A percentile compares a stretch with the other conserved stretches of the same genome.
Conservation (phyloP, 2,113 vertebrate species). For the Suncus etruscus region DNA sequence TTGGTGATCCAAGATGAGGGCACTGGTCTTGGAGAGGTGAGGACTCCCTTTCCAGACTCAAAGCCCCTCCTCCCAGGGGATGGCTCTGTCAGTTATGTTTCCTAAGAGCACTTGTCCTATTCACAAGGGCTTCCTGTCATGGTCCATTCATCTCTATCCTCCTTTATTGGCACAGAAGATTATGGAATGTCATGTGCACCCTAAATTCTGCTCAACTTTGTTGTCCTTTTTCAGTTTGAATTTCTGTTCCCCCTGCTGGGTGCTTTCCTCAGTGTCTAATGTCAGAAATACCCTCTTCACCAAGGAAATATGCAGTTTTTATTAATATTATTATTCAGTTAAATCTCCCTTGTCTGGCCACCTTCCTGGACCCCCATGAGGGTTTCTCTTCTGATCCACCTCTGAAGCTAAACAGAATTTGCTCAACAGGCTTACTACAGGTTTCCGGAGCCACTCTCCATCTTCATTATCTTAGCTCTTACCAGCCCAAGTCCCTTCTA, state of each 20-base stretch:
- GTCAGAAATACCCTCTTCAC: background rate
- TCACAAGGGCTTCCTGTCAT: background rate
- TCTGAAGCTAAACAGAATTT: too few relatives aligned
- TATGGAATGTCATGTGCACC: background rate
- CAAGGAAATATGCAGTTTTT: background rate
- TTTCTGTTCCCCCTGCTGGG: background rate
- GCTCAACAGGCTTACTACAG: background rate
- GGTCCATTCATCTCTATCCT: background rate
- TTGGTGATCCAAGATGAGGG: too few relatives aligned
- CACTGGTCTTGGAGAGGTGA: too few relatives aligned
- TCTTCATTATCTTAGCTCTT: background rate
- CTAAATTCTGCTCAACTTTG: background rate
- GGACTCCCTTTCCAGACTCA: too few relatives aligned
- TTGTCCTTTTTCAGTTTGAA: background rate
- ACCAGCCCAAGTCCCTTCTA: background rate
- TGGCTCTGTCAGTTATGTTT: background rate
- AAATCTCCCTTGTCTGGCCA: background rate
- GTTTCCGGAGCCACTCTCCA: background rate
- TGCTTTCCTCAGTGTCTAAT: background rate
- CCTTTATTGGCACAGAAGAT: too few relatives aligned
- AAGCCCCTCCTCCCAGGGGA: background rate
- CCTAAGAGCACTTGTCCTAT: background rate
- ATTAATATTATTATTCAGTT: too few relatives aligned
- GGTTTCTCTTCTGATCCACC: too few relatives aligned
- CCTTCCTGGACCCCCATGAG: too few relatives aligned